Percentiles rank a stretch among this genome's conserved stretches.
phyloP scores from a whole-genome alignment of 2,113 vertebrate species.

The Sprattus sprattus region DNA sequence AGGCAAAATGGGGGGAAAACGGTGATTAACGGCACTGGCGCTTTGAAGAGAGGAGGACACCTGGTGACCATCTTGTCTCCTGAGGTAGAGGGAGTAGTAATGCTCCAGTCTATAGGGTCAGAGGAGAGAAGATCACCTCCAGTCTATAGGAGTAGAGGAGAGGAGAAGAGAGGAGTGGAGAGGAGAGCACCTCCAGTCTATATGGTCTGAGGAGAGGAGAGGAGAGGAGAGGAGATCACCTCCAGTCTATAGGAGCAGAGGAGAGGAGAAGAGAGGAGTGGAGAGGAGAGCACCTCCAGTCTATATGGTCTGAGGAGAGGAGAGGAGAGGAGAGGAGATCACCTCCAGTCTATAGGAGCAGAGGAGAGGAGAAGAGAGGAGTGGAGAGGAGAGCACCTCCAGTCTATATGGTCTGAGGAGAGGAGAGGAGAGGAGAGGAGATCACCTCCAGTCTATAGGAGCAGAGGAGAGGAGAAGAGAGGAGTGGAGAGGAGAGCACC shows the following conservation, averaged over 20 bases:
- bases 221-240: too few species aligned
- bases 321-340: conserved; percentile 51
- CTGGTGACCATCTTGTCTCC: conserved; percentile 73
- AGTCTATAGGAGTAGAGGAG: conserved; percentile 32
- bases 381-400: too few species aligned
- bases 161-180: too few species aligned
- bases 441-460: too few species aligned
- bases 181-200: too few species aligned
- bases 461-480: too few species aligned
- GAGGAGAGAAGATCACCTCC: conserved; percentile 59
- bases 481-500: not conserved
- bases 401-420: too few species aligned
- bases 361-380: too few species aligned
- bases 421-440: too few species aligned
- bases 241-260: too few species aligned
- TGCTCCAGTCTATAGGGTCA: conserved; percentile 55
- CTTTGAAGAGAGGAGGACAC: conserved; percentile 74
- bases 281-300: conserved; percentile 39
- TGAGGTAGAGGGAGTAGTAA: conserved; percentile 61
- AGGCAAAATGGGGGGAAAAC: conserved; percentile 41
- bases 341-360: conserved; percentile 49
- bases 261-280: too few species aligned
- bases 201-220: too few species aligned
- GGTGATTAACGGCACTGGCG: conserved; percentile 66
- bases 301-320: conserved; percentile 46